Conservation (phyloP, 2,888 invertebrate genomes). For the Vannuccia rotundouncinata region DNA sequence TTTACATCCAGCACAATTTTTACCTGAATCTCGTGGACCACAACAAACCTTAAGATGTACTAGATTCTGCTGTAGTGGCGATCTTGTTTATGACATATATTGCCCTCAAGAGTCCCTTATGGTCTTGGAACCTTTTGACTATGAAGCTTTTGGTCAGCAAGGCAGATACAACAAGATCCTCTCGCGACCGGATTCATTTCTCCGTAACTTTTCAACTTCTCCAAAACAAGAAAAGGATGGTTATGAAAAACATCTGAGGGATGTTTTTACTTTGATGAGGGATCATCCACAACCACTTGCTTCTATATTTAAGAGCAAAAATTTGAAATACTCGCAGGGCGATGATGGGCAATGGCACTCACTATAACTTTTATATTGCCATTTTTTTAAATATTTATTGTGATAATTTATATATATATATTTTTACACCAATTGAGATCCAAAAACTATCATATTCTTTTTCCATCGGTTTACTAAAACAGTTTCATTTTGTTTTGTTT, state of each 20-base stretch:
- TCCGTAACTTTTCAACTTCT: constrained; percentile 16
- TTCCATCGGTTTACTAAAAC: too few species aligned
- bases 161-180: neutral
- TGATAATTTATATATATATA: too few species aligned
- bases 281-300: neutral
- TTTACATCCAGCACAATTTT: neutral
- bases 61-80: neutral
- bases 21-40: neutral
- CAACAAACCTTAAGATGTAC: neutral
- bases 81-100: constrained; percentile 9
- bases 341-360: neutral
- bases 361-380: neutral
- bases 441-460: too few species aligned
- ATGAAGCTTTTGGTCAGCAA: neutral
- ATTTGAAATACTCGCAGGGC: neutral
- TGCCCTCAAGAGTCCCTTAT: neutral
- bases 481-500: too few species aligned
- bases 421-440: too few species aligned
- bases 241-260: neutral
- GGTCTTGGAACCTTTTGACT: neutral
- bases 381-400: too few species aligned
- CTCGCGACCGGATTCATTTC: neutral
- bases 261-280: neutral
- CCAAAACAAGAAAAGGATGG: constrained; percentile 24
- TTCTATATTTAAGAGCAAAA: neutral